Base-by-base conservation (phyloP, 2,113 vertebrate species). In the Grus americana region DNA sequence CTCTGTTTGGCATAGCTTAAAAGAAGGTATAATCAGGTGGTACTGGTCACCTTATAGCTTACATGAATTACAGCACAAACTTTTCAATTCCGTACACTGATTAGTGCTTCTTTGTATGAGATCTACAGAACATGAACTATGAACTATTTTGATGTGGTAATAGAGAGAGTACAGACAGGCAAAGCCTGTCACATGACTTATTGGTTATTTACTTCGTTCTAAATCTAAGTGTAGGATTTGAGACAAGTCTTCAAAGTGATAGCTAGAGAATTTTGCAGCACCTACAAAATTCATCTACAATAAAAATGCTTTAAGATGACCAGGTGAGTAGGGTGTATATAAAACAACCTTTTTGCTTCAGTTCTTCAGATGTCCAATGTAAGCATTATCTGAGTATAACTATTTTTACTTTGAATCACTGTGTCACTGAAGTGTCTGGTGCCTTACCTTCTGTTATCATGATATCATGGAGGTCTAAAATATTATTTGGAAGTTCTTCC, bases 391-490 rank as follows among this genome's bases (percentile, higher is more conserved):
- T 52, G 9, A 73, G 30, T 32, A 32, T 36, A 79, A 71, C n/a
- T 32, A 34, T 12, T 90, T 88, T 49, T 40, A 44, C 50, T 38
- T 38, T 54, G 52, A 50, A 57, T 87, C n/a, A 20, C 26, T 46
- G 34, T 40, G 27, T 55, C 79, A 52, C 19, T 74, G 46, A 82
- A 81, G 49, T 34, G 36, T 27, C 70, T 84, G 49, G 11, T 80
- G 57, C 73, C 98, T 98, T 97, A 99, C 99, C 98, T 38, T 98
- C 92, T 36, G 98, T 99, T 93, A 99, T 97, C 3, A 20, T 98
- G 82, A 99, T 66, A 40, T 98, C 92, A 76, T 97, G 88, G 68
- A 99, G 97, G 65, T 98, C 98, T 80, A 97, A 73, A 81, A 99
- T 98, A 80, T 84, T 98, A 88, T 96, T 55, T 81, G 98, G 98